Percentiles rank a stretch among this genome's conserved stretches.
phyloP scores from a whole-genome alignment of 2,113 vertebrate genomes.

The Atherinomorus stipes region DNA sequence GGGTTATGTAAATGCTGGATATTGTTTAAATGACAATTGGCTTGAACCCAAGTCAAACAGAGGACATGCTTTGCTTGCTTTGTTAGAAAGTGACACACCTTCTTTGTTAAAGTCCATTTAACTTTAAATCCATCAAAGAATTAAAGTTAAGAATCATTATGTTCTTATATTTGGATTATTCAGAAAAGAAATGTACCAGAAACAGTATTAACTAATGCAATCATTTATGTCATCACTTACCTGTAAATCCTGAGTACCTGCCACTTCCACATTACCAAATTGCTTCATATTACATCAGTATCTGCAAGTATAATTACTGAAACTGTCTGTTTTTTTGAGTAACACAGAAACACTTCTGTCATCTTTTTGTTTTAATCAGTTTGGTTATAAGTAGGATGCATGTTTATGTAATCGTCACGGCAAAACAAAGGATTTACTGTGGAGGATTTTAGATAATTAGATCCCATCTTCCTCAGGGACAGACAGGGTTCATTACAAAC shows the following conservation, averaged over 20 bases:
- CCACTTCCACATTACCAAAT: not conserved
- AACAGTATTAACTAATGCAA: not conserved
- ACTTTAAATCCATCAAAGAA: not conserved
- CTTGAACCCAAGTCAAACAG: not conserved
- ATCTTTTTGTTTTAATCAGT: not conserved
- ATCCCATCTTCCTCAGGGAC: not conserved
- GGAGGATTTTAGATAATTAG: slow-evolving; percentile 6
- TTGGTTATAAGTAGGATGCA: not conserved
- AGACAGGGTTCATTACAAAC: not conserved
- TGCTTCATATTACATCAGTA: not conserved
- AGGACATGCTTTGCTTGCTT: not conserved
- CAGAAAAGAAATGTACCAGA: not conserved
- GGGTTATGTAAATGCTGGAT: not conserved
- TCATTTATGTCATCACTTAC: too few relatives aligned
- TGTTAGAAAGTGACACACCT: not conserved
- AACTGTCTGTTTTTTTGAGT: not conserved
- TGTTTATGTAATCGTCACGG: not conserved
- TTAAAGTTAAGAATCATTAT: not conserved
- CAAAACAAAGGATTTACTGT: slow-evolving; percentile 16
- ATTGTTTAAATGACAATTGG: not conserved
- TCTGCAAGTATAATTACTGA: too few relatives aligned
- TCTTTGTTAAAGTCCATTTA: not conserved
- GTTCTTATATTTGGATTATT: not conserved
- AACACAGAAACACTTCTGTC: not conserved
- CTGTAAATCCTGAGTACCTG: not conserved